phyloP scores from a whole-genome alignment of 2,113 vertebrate genomes.

The Tetrax tetrax region DNA sequence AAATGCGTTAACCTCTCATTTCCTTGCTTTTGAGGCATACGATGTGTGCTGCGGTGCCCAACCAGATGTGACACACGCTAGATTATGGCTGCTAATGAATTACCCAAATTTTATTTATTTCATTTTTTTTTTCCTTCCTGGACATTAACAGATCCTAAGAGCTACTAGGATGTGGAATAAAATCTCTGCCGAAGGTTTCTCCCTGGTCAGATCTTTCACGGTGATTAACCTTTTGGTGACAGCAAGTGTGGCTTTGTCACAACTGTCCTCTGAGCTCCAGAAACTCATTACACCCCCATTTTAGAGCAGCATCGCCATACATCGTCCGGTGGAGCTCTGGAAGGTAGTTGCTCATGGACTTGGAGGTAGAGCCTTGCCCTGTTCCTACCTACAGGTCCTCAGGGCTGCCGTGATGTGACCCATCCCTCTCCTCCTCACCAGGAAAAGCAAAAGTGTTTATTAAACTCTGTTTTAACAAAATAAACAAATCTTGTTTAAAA shows the following conservation, averaged over 20 bases:
- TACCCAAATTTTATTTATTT: not conserved
- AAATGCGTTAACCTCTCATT: slow-evolving; percentile 39
- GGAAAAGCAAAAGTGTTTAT: not conserved
- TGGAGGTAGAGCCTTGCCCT: not conserved
- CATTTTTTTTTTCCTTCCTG: not conserved
- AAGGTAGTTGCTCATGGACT: not conserved
- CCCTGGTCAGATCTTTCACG: not conserved
- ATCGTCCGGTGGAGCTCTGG: not conserved
- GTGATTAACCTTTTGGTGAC: not conserved
- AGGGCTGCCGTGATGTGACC: rapidly evolving
- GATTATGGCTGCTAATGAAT: slow-evolving; percentile 2
- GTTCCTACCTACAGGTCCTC: not conserved
- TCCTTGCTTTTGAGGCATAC: not conserved
- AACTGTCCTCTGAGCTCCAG: not conserved
- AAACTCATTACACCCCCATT: rapidly evolving
- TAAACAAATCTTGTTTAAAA: not conserved
- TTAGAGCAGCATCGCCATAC: not conserved
- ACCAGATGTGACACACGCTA: not conserved
- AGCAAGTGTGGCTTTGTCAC: not conserved
- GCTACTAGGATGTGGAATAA: not conserved
- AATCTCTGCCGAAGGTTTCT: not conserved
- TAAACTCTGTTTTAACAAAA: not conserved
- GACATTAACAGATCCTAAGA: not conserved
- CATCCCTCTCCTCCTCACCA: not conserved
- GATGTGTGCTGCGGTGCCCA: not conserved